phyloP scores from a whole-genome alignment of 2,113 vertebrate genomes.

The Ammodytes marinus region DNA sequence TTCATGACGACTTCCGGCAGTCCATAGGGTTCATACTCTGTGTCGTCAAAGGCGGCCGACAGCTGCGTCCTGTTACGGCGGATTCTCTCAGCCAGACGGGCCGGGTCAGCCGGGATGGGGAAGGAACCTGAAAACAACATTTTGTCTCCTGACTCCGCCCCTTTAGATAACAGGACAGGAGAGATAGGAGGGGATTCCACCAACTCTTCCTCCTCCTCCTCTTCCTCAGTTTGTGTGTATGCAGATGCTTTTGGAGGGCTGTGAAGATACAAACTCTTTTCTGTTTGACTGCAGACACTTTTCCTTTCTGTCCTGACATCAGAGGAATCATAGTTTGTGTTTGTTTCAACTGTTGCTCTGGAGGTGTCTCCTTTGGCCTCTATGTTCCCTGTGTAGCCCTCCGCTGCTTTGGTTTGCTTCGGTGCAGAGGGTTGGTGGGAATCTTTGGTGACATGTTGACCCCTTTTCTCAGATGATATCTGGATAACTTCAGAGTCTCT shows the following conservation, averaged over 20 bases:
- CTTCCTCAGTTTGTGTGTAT: constrained; percentile 73
- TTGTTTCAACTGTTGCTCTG: constrained; percentile 18
- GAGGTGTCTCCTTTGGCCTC: constrained; percentile 21
- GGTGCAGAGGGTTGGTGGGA: constrained; percentile 1
- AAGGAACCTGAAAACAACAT: constrained; percentile 77
- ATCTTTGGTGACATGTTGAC: constrained; percentile 52
- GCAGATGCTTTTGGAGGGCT: neutral
- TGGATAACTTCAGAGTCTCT: constrained; percentile 36
- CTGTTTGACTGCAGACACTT: constrained; percentile 79
- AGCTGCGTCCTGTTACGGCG: constrained; percentile 80
- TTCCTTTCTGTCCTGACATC: constrained; percentile 34
- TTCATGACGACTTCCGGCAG: constrained; percentile 89
- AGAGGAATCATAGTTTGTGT: neutral
- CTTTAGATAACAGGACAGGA: neutral
- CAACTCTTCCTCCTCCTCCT: constrained; percentile 26
- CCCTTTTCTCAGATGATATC: constrained; percentile 16
- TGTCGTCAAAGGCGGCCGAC: constrained; percentile 87
- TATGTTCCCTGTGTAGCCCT: constrained; percentile 10
- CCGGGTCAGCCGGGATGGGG: constrained; percentile 82
- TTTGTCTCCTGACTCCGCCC: constrained; percentile 3
- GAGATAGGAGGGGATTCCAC: constrained; percentile 58
- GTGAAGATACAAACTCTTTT: constrained; percentile 24
- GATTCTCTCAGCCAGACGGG: constrained; percentile 84
- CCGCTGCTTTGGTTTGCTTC: constrained; percentile 46
- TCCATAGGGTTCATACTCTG: constrained; percentile 87